Conservation (phyloP, 2,797 vertebrate genomes). For the Eulemur albifrons region DNA sequence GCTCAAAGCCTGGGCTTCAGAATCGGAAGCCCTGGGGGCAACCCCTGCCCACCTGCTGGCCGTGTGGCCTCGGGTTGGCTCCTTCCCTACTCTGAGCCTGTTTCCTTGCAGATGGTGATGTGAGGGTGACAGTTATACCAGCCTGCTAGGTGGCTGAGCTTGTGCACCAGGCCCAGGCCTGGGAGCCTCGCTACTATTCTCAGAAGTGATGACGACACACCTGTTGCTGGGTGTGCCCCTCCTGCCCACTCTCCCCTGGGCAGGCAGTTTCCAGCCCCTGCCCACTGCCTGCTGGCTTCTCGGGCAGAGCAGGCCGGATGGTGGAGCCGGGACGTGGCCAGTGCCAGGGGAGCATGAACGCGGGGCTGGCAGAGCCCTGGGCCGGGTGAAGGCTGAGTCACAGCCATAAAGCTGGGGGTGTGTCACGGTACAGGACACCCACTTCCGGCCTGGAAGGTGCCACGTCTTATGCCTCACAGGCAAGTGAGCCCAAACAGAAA, state of each 20-base stretch:
- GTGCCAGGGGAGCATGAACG: not conserved
- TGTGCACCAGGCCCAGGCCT: not conserved
- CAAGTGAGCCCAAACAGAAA: not conserved
- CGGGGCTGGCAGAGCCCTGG: not conserved
- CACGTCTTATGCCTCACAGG: not conserved
- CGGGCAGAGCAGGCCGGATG: not conserved
- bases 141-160: not conserved
- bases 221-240: not conserved
- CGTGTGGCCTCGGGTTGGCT: not conserved
- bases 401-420: not conserved
- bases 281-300: fast-evolving
- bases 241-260: not conserved
- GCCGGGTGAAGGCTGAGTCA: conserved; percentile 46
- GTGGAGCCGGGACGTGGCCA: not conserved
- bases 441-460: not conserved
- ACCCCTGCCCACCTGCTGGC: not conserved
- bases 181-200: not conserved
- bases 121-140: not conserved
- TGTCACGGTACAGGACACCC: not conserved
- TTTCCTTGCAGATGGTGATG: not conserved
- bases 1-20: not conserved
- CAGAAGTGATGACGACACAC: not conserved
- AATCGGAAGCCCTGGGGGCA: not conserved
- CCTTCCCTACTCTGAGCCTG: not conserved
- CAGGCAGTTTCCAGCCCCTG: not conserved